phyloP scores from a whole-genome alignment of 2,797 vertebrate genomes.

The Acanthornis magna region DNA sequence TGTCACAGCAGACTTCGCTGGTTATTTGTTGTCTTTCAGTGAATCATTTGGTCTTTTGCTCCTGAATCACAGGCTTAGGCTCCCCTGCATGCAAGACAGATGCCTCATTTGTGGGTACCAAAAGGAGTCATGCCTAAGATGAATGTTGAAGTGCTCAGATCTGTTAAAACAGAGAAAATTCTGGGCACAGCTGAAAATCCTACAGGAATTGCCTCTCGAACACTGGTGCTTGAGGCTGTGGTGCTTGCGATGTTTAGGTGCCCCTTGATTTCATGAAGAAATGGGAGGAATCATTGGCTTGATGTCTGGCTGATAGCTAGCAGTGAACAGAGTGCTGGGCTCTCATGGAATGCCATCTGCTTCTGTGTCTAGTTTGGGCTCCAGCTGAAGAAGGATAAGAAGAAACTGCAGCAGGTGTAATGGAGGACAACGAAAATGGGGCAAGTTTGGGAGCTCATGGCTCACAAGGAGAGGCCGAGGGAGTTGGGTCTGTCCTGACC shows the following conservation, averaged over 20 bases:
- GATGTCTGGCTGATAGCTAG: background rate
- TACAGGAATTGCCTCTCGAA: background rate
- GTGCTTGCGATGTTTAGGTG: background rate
- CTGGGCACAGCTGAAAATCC: background rate
- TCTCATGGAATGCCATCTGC: background rate
- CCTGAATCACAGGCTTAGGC: constrained; percentile 11
- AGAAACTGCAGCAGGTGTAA: background rate
- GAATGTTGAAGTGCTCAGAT: background rate
- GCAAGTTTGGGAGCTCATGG: background rate
- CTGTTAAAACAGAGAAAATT: background rate
- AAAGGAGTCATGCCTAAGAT: constrained; percentile 11
- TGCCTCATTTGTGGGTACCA: constrained; percentile 35
- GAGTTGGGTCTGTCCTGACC: background rate
- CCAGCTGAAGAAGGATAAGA: background rate
- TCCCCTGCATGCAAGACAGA: constrained; percentile 13
- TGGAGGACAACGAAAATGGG: background rate
- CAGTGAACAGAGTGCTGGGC: background rate
- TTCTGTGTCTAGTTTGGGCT: background rate
- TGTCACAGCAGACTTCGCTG: background rate
- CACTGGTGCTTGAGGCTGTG: background rate
- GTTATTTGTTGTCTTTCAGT: constrained; percentile 15
- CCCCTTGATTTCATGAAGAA: background rate
- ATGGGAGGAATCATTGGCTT: background rate
- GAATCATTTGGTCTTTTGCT: constrained; percentile 27
- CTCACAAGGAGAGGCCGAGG: background rate